Evolutionary conservation across 2,888 invertebrate species (phyloP), one percentile per base, ranked within the genome.

Genomic region (Dolomedes plantarius): DNA sequence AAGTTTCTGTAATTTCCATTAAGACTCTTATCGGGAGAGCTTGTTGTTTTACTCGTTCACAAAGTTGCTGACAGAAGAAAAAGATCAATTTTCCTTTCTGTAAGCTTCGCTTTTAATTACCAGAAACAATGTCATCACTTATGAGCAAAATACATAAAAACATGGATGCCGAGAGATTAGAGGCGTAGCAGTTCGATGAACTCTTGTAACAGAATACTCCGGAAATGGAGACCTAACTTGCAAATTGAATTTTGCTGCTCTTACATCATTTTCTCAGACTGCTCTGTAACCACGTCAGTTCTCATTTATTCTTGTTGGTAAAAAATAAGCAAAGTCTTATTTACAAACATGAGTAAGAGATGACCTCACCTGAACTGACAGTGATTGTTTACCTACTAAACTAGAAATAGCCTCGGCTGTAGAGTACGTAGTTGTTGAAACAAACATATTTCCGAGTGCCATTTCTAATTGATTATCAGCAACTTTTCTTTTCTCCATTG

Each of bases 331-430:
- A 16, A 9, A 46, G 36, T 13, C 41, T 46, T 46, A 46, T 46
- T 46, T 46, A 46, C 16, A 11, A 46, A 46, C 41, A 46, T 46
- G 6, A 16, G 13, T 46, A 13, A 46, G 46, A 16, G 9, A 41
- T 46, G 16, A 46, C 41, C 41, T 46, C 41, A 46, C 2, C 16
- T 46, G 41, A 6, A 46, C 41, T 16, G 41, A 16, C 6, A 46
- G 1, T 46, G 41, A 46, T 13, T 79, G 65, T 72, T 79, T 79
- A 79, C 79, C 72, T 72, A 79, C 28, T 79, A 62, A 79, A 46
- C 79, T 79, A 71, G 9, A 72, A 32, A 65, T 28, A n/a, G 36
- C 11, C n/a, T 5, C 7, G 11, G 36, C 36, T 7, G 36, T n/a
- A n/a, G n/a, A n/a, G n/a, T n/a, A n/a, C n/a, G n/a, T n/a, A n/a